Conservation (phyloP, 2,113 vertebrate genomes). For the Phrynocephalus versicolor region DNA sequence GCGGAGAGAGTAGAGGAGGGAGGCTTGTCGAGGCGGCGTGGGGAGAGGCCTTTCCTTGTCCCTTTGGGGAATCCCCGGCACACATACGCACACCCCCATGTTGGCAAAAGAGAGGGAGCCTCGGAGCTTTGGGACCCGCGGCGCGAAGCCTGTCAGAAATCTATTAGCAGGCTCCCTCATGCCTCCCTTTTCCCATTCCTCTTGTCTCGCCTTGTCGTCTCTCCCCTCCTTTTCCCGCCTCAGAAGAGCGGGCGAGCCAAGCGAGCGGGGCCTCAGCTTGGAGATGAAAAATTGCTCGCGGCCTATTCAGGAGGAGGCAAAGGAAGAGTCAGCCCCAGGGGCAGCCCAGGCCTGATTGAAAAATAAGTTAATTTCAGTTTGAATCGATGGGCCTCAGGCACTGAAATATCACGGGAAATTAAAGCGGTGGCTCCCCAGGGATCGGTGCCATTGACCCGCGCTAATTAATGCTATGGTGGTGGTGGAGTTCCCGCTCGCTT, state of each 20-base stretch:
- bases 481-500: slow-evolving; percentile 75
- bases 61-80: slow-evolving; percentile 48
- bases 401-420: slow-evolving; percentile 99
- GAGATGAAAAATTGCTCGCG: slow-evolving; percentile 91
- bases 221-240: slow-evolving; percentile 36
- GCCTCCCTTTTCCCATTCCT: slow-evolving; percentile 65
- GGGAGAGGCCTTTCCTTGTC: slow-evolving; percentile 42
- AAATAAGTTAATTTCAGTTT: slow-evolving; percentile 99
- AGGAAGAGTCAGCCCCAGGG: slow-evolving; percentile 92
- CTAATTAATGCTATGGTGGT: slow-evolving; percentile 95
- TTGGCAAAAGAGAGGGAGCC: slow-evolving; percentile 51
- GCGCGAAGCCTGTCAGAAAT: slow-evolving; percentile 40
- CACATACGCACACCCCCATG: slow-evolving; percentile 49
- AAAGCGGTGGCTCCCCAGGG: slow-evolving; percentile 94
- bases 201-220: slow-evolving; percentile 57
- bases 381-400: slow-evolving; percentile 99
- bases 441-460: slow-evolving; percentile 92
- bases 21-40: background rate
- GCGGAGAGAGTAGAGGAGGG: background rate
- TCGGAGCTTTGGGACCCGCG: slow-evolving; percentile 47
- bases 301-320: slow-evolving; percentile 85
- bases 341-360: slow-evolving; percentile 97
- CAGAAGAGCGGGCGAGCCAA: slow-evolving; percentile 54
- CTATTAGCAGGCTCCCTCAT: slow-evolving; percentile 50
- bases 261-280: slow-evolving; percentile 74